Base-by-base conservation (phyloP, 2,113 vertebrate species). In the Mustela nigripes region DNA sequence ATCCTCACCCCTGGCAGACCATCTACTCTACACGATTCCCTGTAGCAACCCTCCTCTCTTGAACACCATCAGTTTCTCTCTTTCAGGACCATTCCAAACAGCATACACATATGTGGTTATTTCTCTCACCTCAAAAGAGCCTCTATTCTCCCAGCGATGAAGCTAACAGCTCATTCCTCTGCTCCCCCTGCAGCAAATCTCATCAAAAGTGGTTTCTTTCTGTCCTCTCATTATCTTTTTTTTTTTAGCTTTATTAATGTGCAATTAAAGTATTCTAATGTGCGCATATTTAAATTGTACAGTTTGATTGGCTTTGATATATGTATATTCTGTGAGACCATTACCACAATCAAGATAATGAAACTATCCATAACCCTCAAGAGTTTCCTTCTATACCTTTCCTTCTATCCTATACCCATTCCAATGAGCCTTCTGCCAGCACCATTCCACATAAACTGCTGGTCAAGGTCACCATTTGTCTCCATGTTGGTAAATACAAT, bases 141-240 rank as follows among this genome's bases (percentile, higher is more conserved):
- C 28, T 67, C 33, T 81, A 89, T 82, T 85, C 60, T 56, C 33
- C 19, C 26, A 62, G 31, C 69, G 78, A 62, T 81, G 12, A 74
- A 82, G 26, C 12, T 42, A 58, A 65, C 36, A 69, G 48, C 36
- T 96, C 42, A 96, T 78, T 92, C 71, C 56, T 96, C 31, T 82
- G 45, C 45, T 60, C 2, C 50, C 24, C 5, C 82, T 56, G 36
- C 9, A 80, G 53, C 50, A 73, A 83, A 79, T 62, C 39, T 78
- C 42, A 42, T 89, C 48, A 28, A 78, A 95, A 81, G 28, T 67
- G n/a, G 6, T 36, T 36, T 95, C 11, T 73, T 82, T 65, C 16
- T 74, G 63, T 79, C 21, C 33, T 69, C 39, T 58, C 11, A 69
- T 79, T 81, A 31, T 82, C 8, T 45, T 28, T 26, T 80, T 26